Conservation (phyloP, 2,888 invertebrate genomes). For the Ommatoiulus sabulosus region DNA sequence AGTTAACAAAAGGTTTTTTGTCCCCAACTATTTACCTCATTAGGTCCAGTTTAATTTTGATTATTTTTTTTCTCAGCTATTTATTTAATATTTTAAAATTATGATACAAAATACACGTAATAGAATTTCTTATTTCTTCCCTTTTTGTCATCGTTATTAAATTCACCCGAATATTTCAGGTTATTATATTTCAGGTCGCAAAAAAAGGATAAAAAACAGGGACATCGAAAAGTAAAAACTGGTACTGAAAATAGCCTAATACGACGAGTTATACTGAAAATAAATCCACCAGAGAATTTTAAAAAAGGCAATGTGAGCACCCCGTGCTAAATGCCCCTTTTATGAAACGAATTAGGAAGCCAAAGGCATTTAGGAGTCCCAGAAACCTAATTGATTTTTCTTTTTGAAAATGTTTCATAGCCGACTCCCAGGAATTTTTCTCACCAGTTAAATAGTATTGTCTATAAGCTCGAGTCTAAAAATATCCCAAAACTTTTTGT, state of each 20-base stretch:
- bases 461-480: background rate
- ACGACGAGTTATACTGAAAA: background rate
- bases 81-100: too few species aligned
- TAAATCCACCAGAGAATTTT: background rate
- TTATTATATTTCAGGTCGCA: too few species aligned
- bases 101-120: too few species aligned
- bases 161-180: too few species aligned
- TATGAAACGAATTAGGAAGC: constrained; percentile 27
- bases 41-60: too few species aligned
- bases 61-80: too few species aligned
- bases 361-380: background rate
- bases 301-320: too few species aligned
- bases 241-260: background rate
- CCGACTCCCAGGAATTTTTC: background rate
- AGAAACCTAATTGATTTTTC: constrained; percentile 31
- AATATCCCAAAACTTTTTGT: background rate
- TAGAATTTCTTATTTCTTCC: too few species aligned
- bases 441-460: background rate
- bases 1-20: too few species aligned
- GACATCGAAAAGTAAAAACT: background rate
- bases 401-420: background rate
- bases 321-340: constrained; percentile 22
- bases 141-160: too few species aligned
- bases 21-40: too few species aligned
- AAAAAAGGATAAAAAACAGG: background rate